Conservation (phyloP, 2,888 invertebrate species). For the Heliconius hortense region DNA sequence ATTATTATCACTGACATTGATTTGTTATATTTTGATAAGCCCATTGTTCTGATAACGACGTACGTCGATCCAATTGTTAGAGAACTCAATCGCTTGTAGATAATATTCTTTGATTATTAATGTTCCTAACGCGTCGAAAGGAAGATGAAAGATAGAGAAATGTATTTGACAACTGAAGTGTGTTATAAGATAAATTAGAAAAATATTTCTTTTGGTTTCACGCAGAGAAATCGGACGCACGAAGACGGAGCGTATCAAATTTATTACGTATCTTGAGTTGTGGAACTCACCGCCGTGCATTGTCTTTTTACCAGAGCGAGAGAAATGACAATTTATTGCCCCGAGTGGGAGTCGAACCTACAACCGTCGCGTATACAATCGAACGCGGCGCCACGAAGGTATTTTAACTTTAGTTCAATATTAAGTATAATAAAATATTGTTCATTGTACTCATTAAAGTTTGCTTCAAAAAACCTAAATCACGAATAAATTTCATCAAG, state of each 20-base stretch:
- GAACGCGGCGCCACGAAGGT: not conserved
- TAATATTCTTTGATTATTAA: slow-evolving; percentile 20
- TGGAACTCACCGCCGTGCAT: not conserved
- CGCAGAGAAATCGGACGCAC: too few relatives aligned
- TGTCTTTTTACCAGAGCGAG: not conserved
- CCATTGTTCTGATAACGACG: slow-evolving; percentile 27
- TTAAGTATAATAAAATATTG: too few relatives aligned
- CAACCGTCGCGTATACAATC: not conserved
- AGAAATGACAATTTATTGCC: not conserved
- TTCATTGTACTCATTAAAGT: not conserved
- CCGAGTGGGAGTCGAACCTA: not conserved
- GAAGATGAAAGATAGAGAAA: not conserved
- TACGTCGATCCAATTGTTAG: slow-evolving; percentile 20
- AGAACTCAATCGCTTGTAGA: slow-evolving; percentile 9
- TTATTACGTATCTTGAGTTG: not conserved
- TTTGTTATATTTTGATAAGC: slow-evolving; percentile 28
- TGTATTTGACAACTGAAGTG: not conserved
- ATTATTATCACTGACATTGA: slow-evolving; percentile 21
- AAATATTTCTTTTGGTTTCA: not conserved
- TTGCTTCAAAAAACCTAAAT: not conserved
- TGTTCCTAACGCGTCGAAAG: slow-evolving; percentile 6
- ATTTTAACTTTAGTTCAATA: not conserved
- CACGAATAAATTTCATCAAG: not conserved
- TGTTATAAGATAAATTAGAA: slow-evolving; percentile 2
- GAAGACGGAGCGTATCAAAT: too few relatives aligned